These are phyloP conservation scores for Austrofundulus limnaeus DNA, from an alignment of 2,113 vertebrate species.

Conservation along the genomic window DNA sequence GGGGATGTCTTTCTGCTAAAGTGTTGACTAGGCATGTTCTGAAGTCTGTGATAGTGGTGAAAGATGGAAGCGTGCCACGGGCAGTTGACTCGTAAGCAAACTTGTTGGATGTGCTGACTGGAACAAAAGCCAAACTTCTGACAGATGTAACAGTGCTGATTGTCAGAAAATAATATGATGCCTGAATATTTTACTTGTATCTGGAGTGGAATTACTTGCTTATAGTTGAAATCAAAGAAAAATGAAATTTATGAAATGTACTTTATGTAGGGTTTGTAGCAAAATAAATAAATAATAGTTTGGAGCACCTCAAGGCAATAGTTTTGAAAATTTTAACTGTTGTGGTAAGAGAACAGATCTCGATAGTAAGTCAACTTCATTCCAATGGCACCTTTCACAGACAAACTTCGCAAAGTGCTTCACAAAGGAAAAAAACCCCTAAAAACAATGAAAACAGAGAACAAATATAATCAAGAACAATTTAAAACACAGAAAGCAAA, in stretches of 20 bases:
- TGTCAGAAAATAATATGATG: background rate
- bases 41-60: conserved; percentile 30
- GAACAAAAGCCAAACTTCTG: conserved; percentile 29
- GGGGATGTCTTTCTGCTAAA: conserved; percentile 25
- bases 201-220: background rate
- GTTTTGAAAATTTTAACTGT: no score
- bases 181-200: background rate
- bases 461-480: no score
- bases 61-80: conserved; percentile 43
- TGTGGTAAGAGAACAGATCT: no score
- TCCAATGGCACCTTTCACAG: no score
- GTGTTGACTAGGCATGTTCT: conserved; percentile 40
- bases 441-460: no score
- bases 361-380: no score
- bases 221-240: background rate
- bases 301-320: no score
- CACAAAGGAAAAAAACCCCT: no score
- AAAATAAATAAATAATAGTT: background rate
- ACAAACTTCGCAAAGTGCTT: no score
- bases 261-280: background rate
- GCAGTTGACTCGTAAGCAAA: conserved; percentile 17
- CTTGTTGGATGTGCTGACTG: conserved; percentile 20
- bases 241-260: background rate
- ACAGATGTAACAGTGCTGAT: conserved; percentile 8
- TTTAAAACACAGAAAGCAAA: no score